Evolutionary conservation across 2,113 vertebrate species (phyloP).

Genomic region (Hippocampus mohnikei): DNA sequence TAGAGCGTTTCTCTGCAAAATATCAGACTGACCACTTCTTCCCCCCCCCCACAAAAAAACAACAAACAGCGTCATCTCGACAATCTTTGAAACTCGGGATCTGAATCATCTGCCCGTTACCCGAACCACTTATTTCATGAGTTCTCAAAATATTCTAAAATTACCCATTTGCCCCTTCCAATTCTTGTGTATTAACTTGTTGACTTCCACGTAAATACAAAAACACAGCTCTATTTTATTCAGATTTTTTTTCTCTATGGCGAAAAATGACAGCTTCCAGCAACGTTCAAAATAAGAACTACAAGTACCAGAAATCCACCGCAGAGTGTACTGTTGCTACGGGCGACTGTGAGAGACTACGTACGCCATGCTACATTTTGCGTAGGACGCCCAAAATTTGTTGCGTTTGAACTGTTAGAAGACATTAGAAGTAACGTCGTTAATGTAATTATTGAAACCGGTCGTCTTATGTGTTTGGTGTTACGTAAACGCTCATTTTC

Average conservation of each 20-base stretch:
- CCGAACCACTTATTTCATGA: too few relatives aligned
- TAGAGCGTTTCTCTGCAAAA: background rate
- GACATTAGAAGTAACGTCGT: too few relatives aligned
- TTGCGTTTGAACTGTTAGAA: background rate
- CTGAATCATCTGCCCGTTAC: background rate
- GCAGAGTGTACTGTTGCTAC: constrained; percentile 64
- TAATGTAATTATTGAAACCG: too few relatives aligned
- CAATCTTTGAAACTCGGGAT: background rate
- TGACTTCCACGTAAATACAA: background rate
- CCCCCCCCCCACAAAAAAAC: background rate
- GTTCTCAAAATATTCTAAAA: too few relatives aligned
- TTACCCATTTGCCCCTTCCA: too few relatives aligned
- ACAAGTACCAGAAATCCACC: constrained; percentile 44
- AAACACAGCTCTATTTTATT: too few relatives aligned
- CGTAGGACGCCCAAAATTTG: background rate
- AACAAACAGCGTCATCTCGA: background rate
- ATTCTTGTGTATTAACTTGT: background rate
- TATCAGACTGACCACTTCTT: background rate
- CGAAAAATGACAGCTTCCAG: background rate
- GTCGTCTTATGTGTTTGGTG: background rate
- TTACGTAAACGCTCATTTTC: too few relatives aligned
- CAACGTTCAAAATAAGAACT: constrained; percentile 31
- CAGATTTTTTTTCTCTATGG: background rate
- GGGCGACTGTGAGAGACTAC: constrained; percentile 61
- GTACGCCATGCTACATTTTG: background rate